Evolutionary conservation across 2,888 invertebrate genomes (phyloP).

Genomic region (Onthophagus sagittarius): DNA sequence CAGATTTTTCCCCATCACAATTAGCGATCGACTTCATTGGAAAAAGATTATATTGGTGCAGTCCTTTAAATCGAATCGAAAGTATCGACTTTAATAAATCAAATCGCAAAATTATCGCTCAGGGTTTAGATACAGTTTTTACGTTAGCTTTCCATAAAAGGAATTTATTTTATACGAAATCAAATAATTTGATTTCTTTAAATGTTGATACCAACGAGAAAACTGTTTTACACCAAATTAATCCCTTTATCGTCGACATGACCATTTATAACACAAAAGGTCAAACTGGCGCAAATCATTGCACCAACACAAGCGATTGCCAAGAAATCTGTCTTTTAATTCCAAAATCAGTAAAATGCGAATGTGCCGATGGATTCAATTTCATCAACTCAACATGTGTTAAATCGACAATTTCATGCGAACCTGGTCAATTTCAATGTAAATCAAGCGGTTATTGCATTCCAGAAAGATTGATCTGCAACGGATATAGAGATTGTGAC

Average conservation of each 20-base stretch:
- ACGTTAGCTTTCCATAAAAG: slow-evolving; percentile 63
- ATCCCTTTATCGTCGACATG: slow-evolving; percentile 64
- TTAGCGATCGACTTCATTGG: slow-evolving; percentile 61
- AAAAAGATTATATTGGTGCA: slow-evolving; percentile 65
- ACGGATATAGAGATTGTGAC: slow-evolving; percentile 70
- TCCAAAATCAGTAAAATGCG: slow-evolving; percentile 8
- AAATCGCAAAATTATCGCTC: slow-evolving; percentile 44
- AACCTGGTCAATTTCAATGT: slow-evolving; percentile 42
- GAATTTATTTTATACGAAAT: slow-evolving; percentile 66
- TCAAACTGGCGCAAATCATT: slow-evolving; percentile 51
- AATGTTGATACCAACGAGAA: slow-evolving; percentile 48
- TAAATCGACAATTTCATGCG: slow-evolving; percentile 38
- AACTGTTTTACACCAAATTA: slow-evolving; percentile 55
- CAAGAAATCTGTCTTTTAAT: slow-evolving; percentile 14
- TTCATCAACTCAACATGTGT: slow-evolving; percentile 32
- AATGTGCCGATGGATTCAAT: slow-evolving; percentile 60
- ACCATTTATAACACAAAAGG: slow-evolving; percentile 60
- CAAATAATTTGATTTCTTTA: slow-evolving; percentile 56
- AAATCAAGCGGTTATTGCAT: slow-evolving; percentile 55
- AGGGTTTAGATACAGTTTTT: slow-evolving; percentile 50
- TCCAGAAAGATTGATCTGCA: slow-evolving; percentile 64
- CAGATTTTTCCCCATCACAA: slow-evolving; percentile 67
- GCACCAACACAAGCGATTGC: not conserved
- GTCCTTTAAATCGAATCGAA: slow-evolving; percentile 64
- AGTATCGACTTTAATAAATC: slow-evolving; percentile 57